Base-by-base conservation (phyloP, 2,888 invertebrate genomes). In the Caenorhabditis afra region DNA sequence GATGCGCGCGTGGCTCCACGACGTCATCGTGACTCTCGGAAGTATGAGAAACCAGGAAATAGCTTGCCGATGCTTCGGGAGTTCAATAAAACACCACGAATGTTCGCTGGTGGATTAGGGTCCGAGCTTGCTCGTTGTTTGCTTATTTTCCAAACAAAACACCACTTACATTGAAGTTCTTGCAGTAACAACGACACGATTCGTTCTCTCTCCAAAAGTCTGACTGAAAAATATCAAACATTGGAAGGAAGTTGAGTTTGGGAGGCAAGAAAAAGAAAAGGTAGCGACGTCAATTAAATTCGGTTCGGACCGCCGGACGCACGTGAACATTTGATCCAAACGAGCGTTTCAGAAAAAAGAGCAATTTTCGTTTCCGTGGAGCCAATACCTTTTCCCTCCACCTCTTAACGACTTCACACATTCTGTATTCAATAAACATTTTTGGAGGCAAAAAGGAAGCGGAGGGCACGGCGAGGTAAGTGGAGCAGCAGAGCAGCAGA, bases 401-500 rank as follows among this genome's bases (percentile, higher is more conserved):
- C 14, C 41, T 8, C 45, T 55, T 29, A 71, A 71, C 71, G 71
- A 71, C 73, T 73, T 73, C 58, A 52, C 58, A 52, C 73, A 73
- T 73, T 73, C 73, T 64, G 73, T 73, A 73, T 73, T 73, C 73
- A 73, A 73, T 73, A 73, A 73, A 73, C 73, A 73, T 58, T 73
- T 73, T 68, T 68, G 2, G 45, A 50, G 39, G 55, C 49, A 57
- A 57, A 55, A 53, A 55, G 55, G 50, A 57, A 58, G 41, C 45
- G 58, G 64, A 64, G 50, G 58, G 64, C 58, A 73, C 20, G 44
- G 55, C 35, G 50, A 73, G 73, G 73, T 64, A 73, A 64, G 49
- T 62, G 73, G 62, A 68, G 68, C 52, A 58, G 37, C 29, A 22
- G 50, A 37, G 45, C 45, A 47, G 44, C 16, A 64, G 64, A 58